Conservation (phyloP, 2,797 vertebrate genomes). For the Cuniculus paca region DNA sequence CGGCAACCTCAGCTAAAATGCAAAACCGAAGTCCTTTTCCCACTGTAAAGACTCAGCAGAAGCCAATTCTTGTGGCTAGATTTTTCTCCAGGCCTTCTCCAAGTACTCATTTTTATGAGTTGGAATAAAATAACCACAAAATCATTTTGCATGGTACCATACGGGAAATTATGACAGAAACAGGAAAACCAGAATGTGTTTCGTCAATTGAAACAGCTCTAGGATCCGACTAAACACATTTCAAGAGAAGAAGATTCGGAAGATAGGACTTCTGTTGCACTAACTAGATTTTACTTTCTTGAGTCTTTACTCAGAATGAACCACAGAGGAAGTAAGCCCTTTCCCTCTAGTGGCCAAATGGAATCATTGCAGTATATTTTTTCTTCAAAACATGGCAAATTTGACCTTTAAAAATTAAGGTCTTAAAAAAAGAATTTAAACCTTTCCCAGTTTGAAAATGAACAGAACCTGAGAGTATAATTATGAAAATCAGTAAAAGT, state of each 20-base stretch:
- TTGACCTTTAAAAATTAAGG: not conserved
- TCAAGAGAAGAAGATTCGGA: slow-evolving; percentile 19
- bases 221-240: slow-evolving; percentile 20
- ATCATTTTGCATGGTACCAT: not conserved
- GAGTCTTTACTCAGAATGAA: not conserved
- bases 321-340: not conserved
- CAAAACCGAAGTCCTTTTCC: not conserved
- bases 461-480: not conserved
- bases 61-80: not conserved
- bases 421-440: not conserved
- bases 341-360: slow-evolving; percentile 58
- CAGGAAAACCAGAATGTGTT: not conserved
- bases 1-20: not conserved
- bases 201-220: not conserved
- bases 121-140: slow-evolving; percentile 45
- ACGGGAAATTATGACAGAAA: slow-evolving; percentile 30
- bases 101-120: slow-evolving; percentile 4
- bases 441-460: not conserved
- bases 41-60: not conserved
- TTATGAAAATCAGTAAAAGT: not conserved
- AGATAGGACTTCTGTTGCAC: not conserved
- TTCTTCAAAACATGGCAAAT: not conserved
- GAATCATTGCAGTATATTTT: not conserved
- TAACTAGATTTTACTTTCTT: not conserved
- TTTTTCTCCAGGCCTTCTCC: not conserved